Percentiles rank a stretch among this genome's conserved stretches.
phyloP scores from a whole-genome alignment of 2,888 invertebrate genomes.

The Drosophila kanekoi region DNA sequence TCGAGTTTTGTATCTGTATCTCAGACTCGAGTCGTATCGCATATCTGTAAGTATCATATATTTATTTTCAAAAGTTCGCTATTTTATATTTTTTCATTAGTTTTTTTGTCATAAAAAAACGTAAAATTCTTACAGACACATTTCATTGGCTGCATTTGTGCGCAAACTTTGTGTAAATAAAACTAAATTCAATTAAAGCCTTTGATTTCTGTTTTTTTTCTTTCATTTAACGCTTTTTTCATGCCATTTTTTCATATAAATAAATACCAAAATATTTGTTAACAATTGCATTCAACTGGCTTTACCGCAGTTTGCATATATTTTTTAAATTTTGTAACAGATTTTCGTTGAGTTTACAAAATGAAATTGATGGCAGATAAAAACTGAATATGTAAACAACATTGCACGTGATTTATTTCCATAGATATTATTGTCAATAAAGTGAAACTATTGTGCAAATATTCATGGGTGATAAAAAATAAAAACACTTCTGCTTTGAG shows the following conservation, averaged over 20 bases:
- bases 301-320: neutral
- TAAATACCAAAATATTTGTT: neutral
- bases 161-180: neutral
- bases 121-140: too few relatives aligned
- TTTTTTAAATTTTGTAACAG: neutral
- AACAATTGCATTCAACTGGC: too few relatives aligned
- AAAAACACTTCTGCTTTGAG: neutral
- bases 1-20: too few relatives aligned
- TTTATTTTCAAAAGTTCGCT: too few relatives aligned
- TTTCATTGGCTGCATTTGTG: neutral
- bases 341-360: neutral
- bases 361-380: neutral
- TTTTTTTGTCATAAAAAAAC: neutral
- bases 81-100: neutral
- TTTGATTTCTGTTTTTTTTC: neutral
- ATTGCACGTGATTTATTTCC: too few relatives aligned
- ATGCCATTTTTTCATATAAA: neutral
- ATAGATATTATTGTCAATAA: neutral
- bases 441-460: constrained; percentile 5
- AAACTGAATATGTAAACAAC: too few relatives aligned
- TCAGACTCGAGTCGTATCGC: too few relatives aligned
- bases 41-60: too few relatives aligned
- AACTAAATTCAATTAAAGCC: constrained; percentile 3
- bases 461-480: neutral
- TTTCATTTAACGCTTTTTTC: neutral